Evolutionary conservation across 2,113 vertebrate genomes (phyloP).

Genomic region (Eudyptes chrysolophus): DNA sequence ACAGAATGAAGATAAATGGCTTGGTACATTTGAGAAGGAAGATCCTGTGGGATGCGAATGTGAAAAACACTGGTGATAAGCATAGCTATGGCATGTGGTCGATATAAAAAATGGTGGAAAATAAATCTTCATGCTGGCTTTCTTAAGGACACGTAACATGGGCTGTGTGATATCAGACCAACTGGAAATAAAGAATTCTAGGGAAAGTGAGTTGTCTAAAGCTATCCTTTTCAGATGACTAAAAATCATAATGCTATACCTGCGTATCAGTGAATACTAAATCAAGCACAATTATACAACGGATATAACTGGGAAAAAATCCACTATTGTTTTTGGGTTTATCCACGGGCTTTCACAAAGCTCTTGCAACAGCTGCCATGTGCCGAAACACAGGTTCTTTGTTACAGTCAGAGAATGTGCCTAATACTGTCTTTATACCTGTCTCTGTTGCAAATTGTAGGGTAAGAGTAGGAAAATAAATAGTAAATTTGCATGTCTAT

Average conservation of each 20-base stretch:
- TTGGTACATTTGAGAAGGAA: neutral
- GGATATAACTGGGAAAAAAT: neutral
- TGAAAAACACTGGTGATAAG: slow-evolving; percentile 30
- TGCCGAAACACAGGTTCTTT: neutral
- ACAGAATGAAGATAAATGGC: slow-evolving; percentile 78
- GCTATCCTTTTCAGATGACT: neutral
- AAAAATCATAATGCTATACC: neutral
- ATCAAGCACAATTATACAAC: neutral
- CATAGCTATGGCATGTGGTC: neutral
- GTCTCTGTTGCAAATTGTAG: neutral
- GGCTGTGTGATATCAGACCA: neutral
- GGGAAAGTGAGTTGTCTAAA: neutral
- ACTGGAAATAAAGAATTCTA: neutral
- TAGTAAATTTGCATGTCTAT: neutral
- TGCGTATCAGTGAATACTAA: neutral
- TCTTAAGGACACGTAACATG: neutral
- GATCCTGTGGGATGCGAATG: slow-evolving; percentile 42
- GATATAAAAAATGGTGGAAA: slow-evolving; percentile 21
- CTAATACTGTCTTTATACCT: neutral
- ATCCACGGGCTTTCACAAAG: neutral
- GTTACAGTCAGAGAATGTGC: fast-evolving
- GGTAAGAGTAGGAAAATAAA: neutral
- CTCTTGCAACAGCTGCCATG: neutral
- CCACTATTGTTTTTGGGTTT: neutral
- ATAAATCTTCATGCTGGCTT: slow-evolving; percentile 33